phyloP scores from a whole-genome alignment of 2,797 vertebrate species.

The Crenuchus spilurus region DNA sequence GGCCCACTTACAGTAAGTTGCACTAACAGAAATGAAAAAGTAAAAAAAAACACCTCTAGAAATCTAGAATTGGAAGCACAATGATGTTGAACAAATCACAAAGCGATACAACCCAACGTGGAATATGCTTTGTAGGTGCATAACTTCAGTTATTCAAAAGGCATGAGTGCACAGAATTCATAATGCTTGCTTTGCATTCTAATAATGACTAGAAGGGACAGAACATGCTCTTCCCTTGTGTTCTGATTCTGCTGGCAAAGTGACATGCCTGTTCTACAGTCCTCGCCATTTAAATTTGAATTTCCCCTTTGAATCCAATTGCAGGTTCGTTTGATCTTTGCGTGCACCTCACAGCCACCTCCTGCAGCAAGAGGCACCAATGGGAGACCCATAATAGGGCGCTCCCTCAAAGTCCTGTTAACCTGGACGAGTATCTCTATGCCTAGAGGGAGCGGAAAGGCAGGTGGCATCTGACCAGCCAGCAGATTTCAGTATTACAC shows the following conservation, averaged over 20 bases:
- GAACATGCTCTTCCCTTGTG: conserved; percentile 58
- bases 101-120: not conserved
- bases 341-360: conserved; percentile 72
- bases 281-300: conserved; percentile 76
- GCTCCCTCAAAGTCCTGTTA: conserved; percentile 75
- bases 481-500: conserved; percentile 2
- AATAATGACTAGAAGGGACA: conserved; percentile 73
- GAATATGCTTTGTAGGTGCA: conserved; percentile 21
- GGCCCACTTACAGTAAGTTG: not conserved
- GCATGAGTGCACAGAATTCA: conserved; percentile 67
- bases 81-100: not conserved
- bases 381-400: conserved; percentile 74
- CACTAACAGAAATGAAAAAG: not conserved
- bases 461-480: conserved; percentile 62
- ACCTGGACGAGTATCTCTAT: conserved; percentile 79
- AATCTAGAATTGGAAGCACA: conserved; percentile 18
- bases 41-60: conserved; percentile 8
- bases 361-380: conserved; percentile 69
- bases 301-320: conserved; percentile 81
- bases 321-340: conserved; percentile 81
- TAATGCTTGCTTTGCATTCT: conserved; percentile 69
- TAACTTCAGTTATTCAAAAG: conserved; percentile 68
- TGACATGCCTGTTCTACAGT: conserved; percentile 60
- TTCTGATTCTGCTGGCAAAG: conserved; percentile 37
- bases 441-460: conserved; percentile 71